These are phyloP conservation scores for Illadopsis cleaveri DNA, from an alignment of 2,113 vertebrate species.

Conservation along the genomic window DNA sequence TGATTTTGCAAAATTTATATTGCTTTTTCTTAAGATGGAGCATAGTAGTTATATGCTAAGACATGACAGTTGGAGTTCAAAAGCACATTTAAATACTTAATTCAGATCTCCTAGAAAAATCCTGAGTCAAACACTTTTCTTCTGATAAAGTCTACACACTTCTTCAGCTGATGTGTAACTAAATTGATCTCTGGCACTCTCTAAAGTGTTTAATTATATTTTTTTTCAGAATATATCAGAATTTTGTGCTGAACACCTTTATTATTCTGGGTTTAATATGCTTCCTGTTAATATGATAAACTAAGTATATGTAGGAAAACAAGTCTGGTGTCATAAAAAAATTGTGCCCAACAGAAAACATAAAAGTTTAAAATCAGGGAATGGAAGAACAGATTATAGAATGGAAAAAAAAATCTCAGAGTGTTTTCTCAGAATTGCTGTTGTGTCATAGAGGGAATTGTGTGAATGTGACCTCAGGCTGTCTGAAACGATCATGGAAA, in stretches of 20 bases:
- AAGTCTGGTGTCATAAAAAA: neutral
- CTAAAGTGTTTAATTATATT: neutral
- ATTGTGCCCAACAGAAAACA: neutral
- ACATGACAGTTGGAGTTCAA: neutral
- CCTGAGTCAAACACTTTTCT: neutral
- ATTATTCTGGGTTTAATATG: neutral
- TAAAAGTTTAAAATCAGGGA: neutral
- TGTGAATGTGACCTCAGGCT: neutral
- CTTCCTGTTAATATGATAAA: neutral
- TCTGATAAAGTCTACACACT: neutral
- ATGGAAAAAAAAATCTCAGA: neutral
- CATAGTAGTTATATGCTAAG: neutral
- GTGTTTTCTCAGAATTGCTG: neutral
- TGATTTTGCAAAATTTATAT: neutral
- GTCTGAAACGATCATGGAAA: neutral
- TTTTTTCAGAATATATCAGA: neutral
- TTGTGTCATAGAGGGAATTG: neutral
- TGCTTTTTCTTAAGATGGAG: neutral
- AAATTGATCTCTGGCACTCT: neutral
- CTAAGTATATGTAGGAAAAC: neutral
- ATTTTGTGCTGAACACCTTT: neutral
- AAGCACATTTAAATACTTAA: neutral
- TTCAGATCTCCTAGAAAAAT: neutral
- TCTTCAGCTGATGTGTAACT: neutral
- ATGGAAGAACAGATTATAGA: neutral